phyloP scores from a whole-genome alignment of 2,797 vertebrate genomes.

The Oreochromis mossambicus region DNA sequence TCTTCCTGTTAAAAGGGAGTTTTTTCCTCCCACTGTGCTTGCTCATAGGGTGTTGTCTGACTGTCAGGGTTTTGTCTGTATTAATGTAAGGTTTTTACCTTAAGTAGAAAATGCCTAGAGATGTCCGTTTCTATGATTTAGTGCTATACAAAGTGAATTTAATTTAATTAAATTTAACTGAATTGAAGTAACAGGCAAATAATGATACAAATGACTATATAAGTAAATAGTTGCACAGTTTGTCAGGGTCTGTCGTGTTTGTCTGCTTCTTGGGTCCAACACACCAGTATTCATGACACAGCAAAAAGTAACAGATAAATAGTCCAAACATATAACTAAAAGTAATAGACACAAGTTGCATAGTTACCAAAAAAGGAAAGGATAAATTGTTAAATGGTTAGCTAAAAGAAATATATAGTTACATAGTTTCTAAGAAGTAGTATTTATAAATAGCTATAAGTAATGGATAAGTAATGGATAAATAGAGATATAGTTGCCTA shows the following conservation, averaged over 20 bases:
- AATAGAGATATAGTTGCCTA: not conserved
- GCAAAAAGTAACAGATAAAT: not conserved
- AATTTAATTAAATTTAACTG: not conserved
- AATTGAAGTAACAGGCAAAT: not conserved
- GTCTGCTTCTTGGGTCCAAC: not conserved
- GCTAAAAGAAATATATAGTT: not conserved
- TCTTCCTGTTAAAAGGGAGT: not conserved
- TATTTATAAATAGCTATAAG: not conserved
- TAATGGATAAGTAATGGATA: not conserved
- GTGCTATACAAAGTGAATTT: fast-evolving
- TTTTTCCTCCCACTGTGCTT: not conserved
- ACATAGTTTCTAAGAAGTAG: not conserved
- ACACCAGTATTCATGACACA: not conserved
- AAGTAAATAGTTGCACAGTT: not conserved
- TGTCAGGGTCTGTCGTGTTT: fast-evolving
- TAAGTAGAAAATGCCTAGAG: not conserved
- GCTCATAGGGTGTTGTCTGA: not conserved
- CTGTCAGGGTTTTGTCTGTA: not conserved
- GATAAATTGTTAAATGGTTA: not conserved
- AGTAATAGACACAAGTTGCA: not conserved
- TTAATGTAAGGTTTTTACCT: not conserved
- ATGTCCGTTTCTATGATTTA: not conserved
- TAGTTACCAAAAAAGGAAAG: not conserved
- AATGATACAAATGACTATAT: not conserved
- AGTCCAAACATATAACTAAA: not conserved